Percentiles rank a stretch among this genome's conserved stretches.
Evolutionary conservation across 2,888 invertebrate species (phyloP).

Genomic region (Hoplodrina blanda): DNA sequence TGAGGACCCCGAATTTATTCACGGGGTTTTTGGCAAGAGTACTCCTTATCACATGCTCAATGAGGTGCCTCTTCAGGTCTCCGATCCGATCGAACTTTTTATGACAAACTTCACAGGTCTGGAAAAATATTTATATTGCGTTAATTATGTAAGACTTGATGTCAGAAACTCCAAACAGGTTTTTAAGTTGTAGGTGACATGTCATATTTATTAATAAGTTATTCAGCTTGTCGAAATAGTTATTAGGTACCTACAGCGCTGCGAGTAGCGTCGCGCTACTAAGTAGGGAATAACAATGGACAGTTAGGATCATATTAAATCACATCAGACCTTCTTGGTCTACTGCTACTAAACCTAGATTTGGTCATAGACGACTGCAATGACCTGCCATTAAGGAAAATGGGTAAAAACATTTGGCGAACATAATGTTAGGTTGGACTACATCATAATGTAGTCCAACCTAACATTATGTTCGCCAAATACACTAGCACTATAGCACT

Average conservation of each 20-base stretch:
- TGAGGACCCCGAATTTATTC: constrained; percentile 76
- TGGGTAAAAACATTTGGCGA: constrained; percentile 7
- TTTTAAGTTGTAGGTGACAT: constrained; percentile 7
- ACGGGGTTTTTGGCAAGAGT: constrained; percentile 83
- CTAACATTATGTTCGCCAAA: constrained; percentile 4
- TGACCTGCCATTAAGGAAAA: constrained; percentile 24
- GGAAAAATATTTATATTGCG: constrained; percentile 50
- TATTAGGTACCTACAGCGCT: constrained; percentile 15
- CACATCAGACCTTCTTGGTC: constrained; percentile 19
- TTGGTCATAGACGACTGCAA: constrained; percentile 23
- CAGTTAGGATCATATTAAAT: constrained; percentile 35
- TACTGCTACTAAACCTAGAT: constrained; percentile 15
- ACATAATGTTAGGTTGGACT: background rate
- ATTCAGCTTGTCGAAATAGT: constrained; percentile 12
- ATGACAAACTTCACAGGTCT: constrained; percentile 83
- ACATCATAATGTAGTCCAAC: too few relatives aligned
- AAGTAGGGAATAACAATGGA: constrained; percentile 39
- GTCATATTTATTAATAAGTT: constrained; percentile 3
- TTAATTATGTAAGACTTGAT: background rate
- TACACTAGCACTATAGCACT: too few relatives aligned
- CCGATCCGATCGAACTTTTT: constrained; percentile 85
- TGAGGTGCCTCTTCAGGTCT: constrained; percentile 87
- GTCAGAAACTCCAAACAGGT: constrained; percentile 2
- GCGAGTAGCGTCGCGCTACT: constrained; percentile 29
- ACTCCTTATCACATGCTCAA: constrained; percentile 85